Conservation (phyloP, 2,888 invertebrate genomes). For the Xylota segnis region DNA sequence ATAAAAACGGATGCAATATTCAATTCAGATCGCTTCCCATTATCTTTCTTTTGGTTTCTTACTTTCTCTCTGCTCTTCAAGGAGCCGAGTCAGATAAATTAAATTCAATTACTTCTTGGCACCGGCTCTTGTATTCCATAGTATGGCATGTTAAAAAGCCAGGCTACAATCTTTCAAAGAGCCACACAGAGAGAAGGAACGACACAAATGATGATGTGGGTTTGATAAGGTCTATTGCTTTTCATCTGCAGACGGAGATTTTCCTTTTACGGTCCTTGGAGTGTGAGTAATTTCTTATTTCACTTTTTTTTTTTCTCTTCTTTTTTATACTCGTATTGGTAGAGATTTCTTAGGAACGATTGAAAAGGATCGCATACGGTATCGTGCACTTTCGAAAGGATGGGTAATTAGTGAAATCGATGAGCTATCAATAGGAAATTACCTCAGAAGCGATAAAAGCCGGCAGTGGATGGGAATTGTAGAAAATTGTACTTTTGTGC, state of each 20-base stretch:
- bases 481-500: too few relatives aligned
- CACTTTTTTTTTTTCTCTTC: slow-evolving; percentile 11
- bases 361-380: slow-evolving; percentile 4
- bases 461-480: too few relatives aligned
- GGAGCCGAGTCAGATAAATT: slow-evolving; percentile 72
- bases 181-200: slow-evolving; percentile 8
- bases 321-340: background rate
- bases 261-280: slow-evolving; percentile 51
- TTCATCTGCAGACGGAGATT: slow-evolving; percentile 65
- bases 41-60: slow-evolving; percentile 53
- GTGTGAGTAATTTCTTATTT: slow-evolving; percentile 72
- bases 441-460: slow-evolving; percentile 12
- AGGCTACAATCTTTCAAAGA: slow-evolving; percentile 40
- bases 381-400: slow-evolving; percentile 32
- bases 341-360: slow-evolving; percentile 17
- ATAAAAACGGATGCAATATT: slow-evolving; percentile 64
- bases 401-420: slow-evolving; percentile 73
- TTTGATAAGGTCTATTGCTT: slow-evolving; percentile 67
- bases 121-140: slow-evolving; percentile 61
- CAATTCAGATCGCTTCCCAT: slow-evolving; percentile 72
- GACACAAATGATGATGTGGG: slow-evolving; percentile 67
- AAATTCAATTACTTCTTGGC: slow-evolving; percentile 75
- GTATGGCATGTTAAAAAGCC: slow-evolving; percentile 42
- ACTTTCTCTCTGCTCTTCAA: slow-evolving; percentile 19
- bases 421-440: slow-evolving; percentile 62